Base-by-base conservation (phyloP, 1,140 invertebrate species). In the Agraylea sexmaculata region DNA sequence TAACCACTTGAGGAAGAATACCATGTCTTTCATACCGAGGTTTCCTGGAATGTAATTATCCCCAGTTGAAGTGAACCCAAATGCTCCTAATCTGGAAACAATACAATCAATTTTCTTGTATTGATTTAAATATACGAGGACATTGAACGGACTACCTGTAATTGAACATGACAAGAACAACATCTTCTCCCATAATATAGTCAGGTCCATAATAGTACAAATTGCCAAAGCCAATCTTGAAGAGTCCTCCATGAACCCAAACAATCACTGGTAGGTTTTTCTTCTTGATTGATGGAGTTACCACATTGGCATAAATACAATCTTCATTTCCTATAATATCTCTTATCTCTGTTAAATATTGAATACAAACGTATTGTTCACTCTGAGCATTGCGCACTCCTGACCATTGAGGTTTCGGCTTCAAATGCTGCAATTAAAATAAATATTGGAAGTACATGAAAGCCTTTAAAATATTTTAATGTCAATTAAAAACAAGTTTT, bases 121-220 rank as follows among this genome's bases (percentile, higher is more conserved):
- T n/a, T n/a, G n/a, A n/a, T n/a, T n/a, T n/a, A n/a, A n/a, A n/a
- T n/a, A n/a, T n/a, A n/a, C n/a, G n/a, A n/a, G n/a, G n/a, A n/a
- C n/a, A n/a, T n/a, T n/a, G n/a, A n/a, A n/a, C n/a, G n/a, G n/a
- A n/a, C n/a, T n/a, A n/a, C n/a, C n/a, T 67, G 43, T 74, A 83
- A 53, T 82, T 83, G 5, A 82, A 62, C 3, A 73, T 75, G 2
- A 84, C 75, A 3, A 81, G 52, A 7, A 83, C 60, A 0, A 81
- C 65, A 40, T 74, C 70, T 8, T 78, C 64, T 37, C 77, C 69
- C 7, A 78, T 52, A 3, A 81, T 57, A 50, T 68, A 78, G 51
- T 82, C 68, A 39, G 75, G 67, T 19, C 74, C 66, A 37, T 68
- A 75, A 0, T 71, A 34, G 18, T 61, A 58, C 7, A 67, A 56